Conservation (phyloP, 2,888 invertebrate species). For the Cremastinae sp. region DNA sequence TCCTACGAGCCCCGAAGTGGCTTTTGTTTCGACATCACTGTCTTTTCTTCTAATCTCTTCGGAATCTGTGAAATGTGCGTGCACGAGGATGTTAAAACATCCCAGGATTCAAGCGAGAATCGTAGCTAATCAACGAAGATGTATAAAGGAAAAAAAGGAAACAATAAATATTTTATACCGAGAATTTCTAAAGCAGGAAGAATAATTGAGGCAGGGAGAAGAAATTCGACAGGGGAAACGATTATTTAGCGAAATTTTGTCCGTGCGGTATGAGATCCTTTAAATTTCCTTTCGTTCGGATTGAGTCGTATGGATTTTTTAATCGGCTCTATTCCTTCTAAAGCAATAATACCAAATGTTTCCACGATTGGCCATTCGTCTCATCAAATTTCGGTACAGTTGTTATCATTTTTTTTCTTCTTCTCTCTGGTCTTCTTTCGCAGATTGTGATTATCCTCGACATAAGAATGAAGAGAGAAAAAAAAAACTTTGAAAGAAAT, state of each 20-base stretch:
- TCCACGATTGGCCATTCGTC: background rate
- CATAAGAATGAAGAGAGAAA: background rate
- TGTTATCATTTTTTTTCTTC: conserved; percentile 25
- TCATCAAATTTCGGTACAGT: conserved; percentile 12
- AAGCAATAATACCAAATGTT: background rate
- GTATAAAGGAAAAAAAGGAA: conserved; percentile 15
- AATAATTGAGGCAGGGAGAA: conserved; percentile 17
- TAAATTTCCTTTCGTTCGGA: conserved; percentile 12
- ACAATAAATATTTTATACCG: conserved; percentile 47
- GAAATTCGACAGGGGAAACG: conserved; percentile 3
- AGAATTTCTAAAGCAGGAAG: conserved; percentile 34
- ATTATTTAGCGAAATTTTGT: conserved; percentile 14
- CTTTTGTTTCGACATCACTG: background rate
- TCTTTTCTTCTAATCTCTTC: conserved; percentile 22
- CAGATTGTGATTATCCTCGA: too few species aligned
- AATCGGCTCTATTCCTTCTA: background rate
- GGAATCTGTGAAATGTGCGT: conserved; percentile 5
- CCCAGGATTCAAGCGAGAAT: conserved; percentile 20
- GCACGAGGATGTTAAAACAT: conserved; percentile 35
- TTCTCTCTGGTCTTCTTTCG: conserved; percentile 3
- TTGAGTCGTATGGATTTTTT: conserved; percentile 1
- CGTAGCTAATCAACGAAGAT: conserved; percentile 40
- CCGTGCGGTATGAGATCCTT: conserved; percentile 29
- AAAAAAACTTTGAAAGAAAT: conserved; percentile 18
- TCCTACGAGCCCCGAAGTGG: background rate